Evolutionary conservation across 2,797 vertebrate genomes (phyloP), one percentile per base, ranked within the genome.

Genomic region (Micrastur ruficollis): DNA sequence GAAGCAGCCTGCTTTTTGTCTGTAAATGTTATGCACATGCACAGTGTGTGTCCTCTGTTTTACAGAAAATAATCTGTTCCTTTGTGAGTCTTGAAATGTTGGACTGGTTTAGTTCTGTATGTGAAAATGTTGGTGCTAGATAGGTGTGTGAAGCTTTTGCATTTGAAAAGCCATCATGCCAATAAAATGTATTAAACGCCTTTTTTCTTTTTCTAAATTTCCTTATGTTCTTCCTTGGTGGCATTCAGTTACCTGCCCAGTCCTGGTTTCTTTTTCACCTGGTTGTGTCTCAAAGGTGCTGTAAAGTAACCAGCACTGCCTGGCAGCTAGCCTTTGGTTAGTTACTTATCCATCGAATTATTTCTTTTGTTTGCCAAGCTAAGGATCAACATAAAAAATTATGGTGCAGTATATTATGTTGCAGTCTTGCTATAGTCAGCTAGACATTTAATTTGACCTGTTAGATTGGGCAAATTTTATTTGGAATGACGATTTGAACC

Each of bases 401-500:
- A 89, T 8, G 49, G 42, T 75, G 75, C 86, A 91, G 55, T 91
- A 34, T 74, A 46, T 87, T 75, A 46, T 72, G 80, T 84, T 74
- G 44, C 91, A 93, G 44, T 72, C 91, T 96, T 97, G 91, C 97
- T 97, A 34, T 78, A 90, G 62, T 97, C 98, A 98, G 96, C 98
- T 98, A 97, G 94, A 86, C 75, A 38, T 95, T 97, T 98, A 93
- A 98, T 97, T 98, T 97, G 94, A 97, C 87, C 29, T 53, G 56
- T 86, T 97, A 25, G 55, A 71, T 73, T 58, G 23, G 58, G 27
- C 14, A 52, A 13, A 62, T 66, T 90, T 90, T 81, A 38, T 87
- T 95, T 96, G 56, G 29, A 71, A 46, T 81, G 46, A 62, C 26
- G 31, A 3, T 75, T 50, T 90, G 87, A 65, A 47, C 67, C 58